Conservation (phyloP, 2,113 vertebrate genomes). For the Nothoprocta perdicaria region DNA sequence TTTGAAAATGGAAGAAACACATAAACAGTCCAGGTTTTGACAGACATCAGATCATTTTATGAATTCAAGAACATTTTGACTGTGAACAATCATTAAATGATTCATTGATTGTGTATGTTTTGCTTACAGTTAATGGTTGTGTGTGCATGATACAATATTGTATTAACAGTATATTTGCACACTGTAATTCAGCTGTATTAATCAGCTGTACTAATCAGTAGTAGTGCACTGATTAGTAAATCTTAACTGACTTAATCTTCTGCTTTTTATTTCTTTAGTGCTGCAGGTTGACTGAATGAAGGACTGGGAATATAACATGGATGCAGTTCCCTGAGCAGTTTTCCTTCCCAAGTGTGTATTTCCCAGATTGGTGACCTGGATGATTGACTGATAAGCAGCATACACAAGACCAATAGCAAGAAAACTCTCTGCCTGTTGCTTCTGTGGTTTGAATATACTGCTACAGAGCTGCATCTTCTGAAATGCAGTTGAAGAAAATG, state of each 20-base stretch:
- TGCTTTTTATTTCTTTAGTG: conserved; percentile 53
- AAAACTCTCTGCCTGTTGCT: neutral
- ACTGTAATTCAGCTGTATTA: neutral
- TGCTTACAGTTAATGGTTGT: neutral
- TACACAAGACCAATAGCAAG: neutral
- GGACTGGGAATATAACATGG: conserved; percentile 4
- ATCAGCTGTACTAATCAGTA: neutral
- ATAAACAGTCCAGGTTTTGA: neutral
- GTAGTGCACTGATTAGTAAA: neutral
- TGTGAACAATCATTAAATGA: neutral
- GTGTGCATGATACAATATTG: neutral
- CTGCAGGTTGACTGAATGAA: conserved; percentile 25
- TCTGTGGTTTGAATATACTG: neutral
- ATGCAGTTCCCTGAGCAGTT: neutral
- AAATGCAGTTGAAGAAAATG: conserved; percentile 81
- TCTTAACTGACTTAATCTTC: conserved; percentile 43
- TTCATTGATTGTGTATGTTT: neutral
- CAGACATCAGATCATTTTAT: neutral
- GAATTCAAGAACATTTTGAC: neutral
- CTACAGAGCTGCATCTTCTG: neutral
- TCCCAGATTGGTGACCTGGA: neutral
- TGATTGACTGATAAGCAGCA: neutral
- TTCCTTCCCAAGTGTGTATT: neutral
- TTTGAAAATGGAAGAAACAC: neutral
- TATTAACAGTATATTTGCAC: neutral